Evolutionary conservation across 2,113 vertebrate genomes (phyloP).

Genomic region (Halcyon senegalensis): DNA sequence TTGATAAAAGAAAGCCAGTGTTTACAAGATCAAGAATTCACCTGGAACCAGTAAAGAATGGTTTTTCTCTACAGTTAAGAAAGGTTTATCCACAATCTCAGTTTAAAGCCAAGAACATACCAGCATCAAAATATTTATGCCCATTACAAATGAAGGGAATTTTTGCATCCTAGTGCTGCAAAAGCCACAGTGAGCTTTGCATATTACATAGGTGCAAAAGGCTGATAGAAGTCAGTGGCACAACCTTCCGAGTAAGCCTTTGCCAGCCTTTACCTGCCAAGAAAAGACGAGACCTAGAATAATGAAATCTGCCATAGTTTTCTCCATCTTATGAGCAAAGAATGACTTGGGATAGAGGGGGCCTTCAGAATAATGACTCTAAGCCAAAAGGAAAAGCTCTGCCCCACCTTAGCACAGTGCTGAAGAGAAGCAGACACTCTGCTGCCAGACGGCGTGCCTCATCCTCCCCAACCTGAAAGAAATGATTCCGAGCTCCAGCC

Average conservation of each 20-base stretch:
- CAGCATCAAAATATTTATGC: not conserved
- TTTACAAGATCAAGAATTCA: not conserved
- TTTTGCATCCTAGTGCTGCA: not conserved
- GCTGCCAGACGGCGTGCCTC: not conserved
- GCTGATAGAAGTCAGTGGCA: not conserved
- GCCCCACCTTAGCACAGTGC: not conserved
- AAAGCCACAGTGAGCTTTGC: not conserved
- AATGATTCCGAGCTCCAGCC: not conserved
- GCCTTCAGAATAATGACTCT: not conserved
- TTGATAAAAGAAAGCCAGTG: not conserved
- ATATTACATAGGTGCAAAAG: not conserved
- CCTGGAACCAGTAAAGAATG: not conserved
- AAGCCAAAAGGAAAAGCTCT: not conserved
- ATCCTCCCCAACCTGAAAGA: not conserved
- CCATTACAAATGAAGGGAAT: not conserved
- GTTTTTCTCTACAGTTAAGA: not conserved
- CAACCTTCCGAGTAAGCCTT: not conserved
- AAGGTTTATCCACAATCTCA: not conserved
- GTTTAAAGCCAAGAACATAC: not conserved
- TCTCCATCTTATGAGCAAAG: not conserved
- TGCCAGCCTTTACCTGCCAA: not conserved
- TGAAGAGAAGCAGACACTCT: not conserved
- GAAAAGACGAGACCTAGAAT: not conserved
- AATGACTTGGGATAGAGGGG: not conserved
- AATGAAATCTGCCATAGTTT: not conserved